Evolutionary conservation across 2,888 invertebrate genomes (phyloP), one percentile per base, ranked within the genome.

Genomic region (Coremacera marginata): DNA sequence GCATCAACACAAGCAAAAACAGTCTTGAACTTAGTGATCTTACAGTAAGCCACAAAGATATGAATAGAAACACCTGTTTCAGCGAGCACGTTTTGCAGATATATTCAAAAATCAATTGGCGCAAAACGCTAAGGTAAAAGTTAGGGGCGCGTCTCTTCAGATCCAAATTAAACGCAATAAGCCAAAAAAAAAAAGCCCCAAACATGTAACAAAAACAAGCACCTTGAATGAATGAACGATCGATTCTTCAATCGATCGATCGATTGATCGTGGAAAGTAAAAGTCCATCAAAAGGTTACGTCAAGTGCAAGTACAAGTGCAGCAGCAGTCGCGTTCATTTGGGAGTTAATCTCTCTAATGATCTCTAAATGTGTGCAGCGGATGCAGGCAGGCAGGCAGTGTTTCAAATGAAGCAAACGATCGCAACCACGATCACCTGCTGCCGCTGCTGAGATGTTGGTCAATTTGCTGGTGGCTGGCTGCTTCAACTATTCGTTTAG

Each of bases 191-290:
- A 70, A 70, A 52, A 11, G 14, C 27, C 51, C 51, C 3, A 27
- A 70, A 52, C 51, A 68, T 51, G 34, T 22, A 11, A 31, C 34
- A 70, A 70, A 25, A 51, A 52, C 52, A 22, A 49, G 25, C 11
- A 65, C 3, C 16, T 51, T 16, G 31, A 70, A 27, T 4, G n/a
- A 52, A 52, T 52, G 3, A 9, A 22, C 55, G 22, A 55, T 16
- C 34, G 37, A 34, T n/a, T 19, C 44, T 16, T 73, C 57, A 52
- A 63, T 65, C 62, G 44, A 19, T 27, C 72, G 44, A n/a, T 70
- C 52, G 49, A 22, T 22, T 25, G 51, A 25, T 70, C 27, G 19
- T 7, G 67, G 37, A 83, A 81, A 84, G 84, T 84, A 84, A 84
- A 81, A 84, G 84, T 84, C 82, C 62, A 80, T 71, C 74, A 22